phyloP scores from a whole-genome alignment of 1,140 invertebrate genomes.

The Oryzaephilus surinamensis region DNA sequence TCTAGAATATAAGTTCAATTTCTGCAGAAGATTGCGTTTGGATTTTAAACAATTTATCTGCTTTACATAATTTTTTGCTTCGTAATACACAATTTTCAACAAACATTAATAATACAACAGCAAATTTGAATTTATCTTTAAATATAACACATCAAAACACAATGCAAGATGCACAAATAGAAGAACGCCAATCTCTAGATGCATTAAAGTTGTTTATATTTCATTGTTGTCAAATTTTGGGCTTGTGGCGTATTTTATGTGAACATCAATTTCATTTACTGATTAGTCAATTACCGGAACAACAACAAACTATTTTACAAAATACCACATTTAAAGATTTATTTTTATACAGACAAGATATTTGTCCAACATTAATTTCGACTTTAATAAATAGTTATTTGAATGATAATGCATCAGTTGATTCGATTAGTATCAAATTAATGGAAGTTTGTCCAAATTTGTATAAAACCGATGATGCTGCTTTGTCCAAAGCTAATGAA shows the following conservation, averaged over 20 bases:
- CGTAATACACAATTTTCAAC: slow-evolving; percentile 44
- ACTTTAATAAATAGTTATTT: slow-evolving; percentile 78
- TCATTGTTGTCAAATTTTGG: slow-evolving; percentile 79
- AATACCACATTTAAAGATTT: slow-evolving; percentile 62
- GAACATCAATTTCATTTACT: slow-evolving; percentile 87
- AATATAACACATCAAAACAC: slow-evolving; percentile 18
- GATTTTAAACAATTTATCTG: slow-evolving; percentile 49
- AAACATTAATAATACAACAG: slow-evolving; percentile 1
- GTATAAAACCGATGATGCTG: slow-evolving; percentile 91
- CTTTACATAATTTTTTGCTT: slow-evolving; percentile 52
- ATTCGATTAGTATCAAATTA: slow-evolving; percentile 79
- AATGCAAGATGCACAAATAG: slow-evolving; percentile 31
- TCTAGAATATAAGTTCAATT: slow-evolving; percentile 38
- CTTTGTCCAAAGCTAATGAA: slow-evolving; percentile 87
- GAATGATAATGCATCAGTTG: slow-evolving; percentile 88
- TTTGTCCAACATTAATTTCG: slow-evolving; percentile 63
- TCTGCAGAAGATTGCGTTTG: slow-evolving; percentile 45
- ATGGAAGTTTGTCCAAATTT: slow-evolving; percentile 86
- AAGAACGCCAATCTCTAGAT: slow-evolving; percentile 58
- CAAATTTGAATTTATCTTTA: slow-evolving; percentile 13
- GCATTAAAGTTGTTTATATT: slow-evolving; percentile 66
- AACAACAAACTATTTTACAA: slow-evolving; percentile 47
- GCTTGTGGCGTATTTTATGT: slow-evolving; percentile 86
- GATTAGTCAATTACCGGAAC: slow-evolving; percentile 49
- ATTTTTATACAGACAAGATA: slow-evolving; percentile 71